Evolutionary conservation across 2,888 invertebrate species (phyloP), one percentile per base, ranked within the genome.

Genomic region (Ectobius pallidus): DNA sequence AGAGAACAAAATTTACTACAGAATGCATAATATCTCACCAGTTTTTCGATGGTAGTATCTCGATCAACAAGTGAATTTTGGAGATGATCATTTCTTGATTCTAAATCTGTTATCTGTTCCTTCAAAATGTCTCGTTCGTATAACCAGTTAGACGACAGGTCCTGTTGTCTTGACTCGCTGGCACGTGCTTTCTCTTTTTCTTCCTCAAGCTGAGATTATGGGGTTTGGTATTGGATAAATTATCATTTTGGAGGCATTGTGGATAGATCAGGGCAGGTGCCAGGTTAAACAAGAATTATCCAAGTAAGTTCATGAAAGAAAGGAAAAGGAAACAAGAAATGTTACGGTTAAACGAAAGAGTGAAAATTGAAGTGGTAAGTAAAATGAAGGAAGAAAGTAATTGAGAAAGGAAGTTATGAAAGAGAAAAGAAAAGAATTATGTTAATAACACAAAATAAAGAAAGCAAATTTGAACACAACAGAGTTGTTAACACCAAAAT

Each of bases 31-130:
- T 11, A 34, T 22, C 70, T 63, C 87, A 89, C 89, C 86, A 90
- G 83, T 83, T 88, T 87, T 78, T 88, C 87, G 77, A 90, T 87
- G 80, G 87, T 85, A 79, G 84, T 84, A 77, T 87, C 87, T 85
- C 89, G 90, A 44, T 86, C 85, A 72, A 86, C 84, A 80, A 89
- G 83, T 72, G 85, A 86, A 73, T 85, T 87, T 82, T 88, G 89
- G 82, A 85, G 86, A 76, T 84, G 86, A 79, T 86, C 87, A 77
- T 86, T 86, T 84, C 88, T 92, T 75, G 83, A 84, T 77, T 89
- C 88, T 75, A 87, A 84, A 74, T 88, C 86, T 68, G 84, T 85
- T 78, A 89, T 84, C 81, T 89, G 82, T 20, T 78, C 78, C 79
- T 78, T 85, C 78, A 86, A 82, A 79, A 81, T 82, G 76, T 86